Conservation (phyloP, 2,888 invertebrate genomes). For the Stegana nigrithorax region DNA sequence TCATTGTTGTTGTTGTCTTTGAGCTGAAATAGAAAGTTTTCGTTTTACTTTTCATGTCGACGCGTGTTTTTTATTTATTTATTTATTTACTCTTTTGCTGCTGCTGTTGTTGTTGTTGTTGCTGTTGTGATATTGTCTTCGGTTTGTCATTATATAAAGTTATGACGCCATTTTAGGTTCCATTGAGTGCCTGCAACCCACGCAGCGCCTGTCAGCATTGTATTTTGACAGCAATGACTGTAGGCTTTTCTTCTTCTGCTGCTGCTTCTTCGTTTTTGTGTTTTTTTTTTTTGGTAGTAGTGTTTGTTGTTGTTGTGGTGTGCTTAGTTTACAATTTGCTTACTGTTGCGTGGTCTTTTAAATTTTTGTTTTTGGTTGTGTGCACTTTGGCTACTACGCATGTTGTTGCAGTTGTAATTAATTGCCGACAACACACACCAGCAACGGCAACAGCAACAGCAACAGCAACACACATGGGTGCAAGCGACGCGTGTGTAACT, state of each 20-base stretch:
- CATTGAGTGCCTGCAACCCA: conserved; percentile 36
- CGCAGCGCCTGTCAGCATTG: conserved; percentile 2
- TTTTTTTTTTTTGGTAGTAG: not conserved
- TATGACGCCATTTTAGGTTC: conserved; percentile 45
- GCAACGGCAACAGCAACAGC: no score
- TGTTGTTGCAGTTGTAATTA: no score
- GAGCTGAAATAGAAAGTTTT: conserved; percentile 58
- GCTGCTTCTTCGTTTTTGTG: not conserved
- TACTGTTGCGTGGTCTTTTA: no score
- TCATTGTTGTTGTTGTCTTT: no score
- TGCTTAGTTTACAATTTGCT: no score
- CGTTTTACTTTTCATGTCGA: conserved; percentile 9
- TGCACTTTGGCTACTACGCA: no score
- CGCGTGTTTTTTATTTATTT: conserved; percentile 14
- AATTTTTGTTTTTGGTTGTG: no score
- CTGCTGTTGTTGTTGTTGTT: conserved; percentile 25
- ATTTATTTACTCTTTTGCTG: conserved; percentile 23
- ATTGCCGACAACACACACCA: no score
- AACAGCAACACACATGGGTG: no score
- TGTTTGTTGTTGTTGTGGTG: conserved; percentile 16
- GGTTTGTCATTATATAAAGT: conserved; percentile 43
- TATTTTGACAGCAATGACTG: conserved; percentile 1
- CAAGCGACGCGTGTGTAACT: no score
- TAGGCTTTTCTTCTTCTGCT: no score
- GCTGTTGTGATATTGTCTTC: conserved; percentile 23